These are phyloP conservation scores for Norana najaformis DNA, from an alignment of 2,888 invertebrate species.

Conservation along the genomic window DNA sequence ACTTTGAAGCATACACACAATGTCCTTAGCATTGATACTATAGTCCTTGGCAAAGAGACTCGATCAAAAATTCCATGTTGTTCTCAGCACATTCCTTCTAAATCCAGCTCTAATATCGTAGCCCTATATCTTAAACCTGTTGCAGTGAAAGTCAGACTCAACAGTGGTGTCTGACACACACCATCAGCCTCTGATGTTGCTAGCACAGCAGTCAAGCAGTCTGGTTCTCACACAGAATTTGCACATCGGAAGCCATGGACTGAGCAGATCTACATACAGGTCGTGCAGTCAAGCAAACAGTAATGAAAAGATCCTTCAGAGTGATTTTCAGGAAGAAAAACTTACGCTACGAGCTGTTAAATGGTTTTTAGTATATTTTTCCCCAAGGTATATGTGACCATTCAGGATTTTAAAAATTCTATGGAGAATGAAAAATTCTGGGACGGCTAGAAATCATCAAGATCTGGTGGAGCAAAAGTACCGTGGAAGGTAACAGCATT, in stretches of 20 bases:
- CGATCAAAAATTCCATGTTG: neutral
- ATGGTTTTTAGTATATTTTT: too few species aligned
- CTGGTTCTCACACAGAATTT: neutral
- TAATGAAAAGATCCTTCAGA: neutral
- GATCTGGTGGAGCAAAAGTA: too few species aligned
- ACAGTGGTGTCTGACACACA: neutral
- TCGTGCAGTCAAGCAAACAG: neutral
- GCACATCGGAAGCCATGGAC: constrained; percentile 13
- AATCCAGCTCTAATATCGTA: neutral
- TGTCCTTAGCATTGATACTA: neutral
- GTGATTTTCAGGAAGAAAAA: neutral
- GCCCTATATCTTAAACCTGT: neutral
- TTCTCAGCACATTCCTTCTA: neutral
- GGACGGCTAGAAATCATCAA: too few species aligned
- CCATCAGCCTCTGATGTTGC: neutral
- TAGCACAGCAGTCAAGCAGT: too few species aligned
- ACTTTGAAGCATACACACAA: too few species aligned
- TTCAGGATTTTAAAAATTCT: too few species aligned
- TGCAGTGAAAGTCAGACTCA: neutral
- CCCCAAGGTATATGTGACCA: too few species aligned
- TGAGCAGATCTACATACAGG: neutral
- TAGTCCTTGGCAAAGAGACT: neutral
- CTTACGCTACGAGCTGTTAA: too few species aligned
- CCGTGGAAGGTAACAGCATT: too few species aligned
- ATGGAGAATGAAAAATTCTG: too few species aligned